Evolutionary conservation across 2,888 invertebrate species (phyloP), one percentile per base, ranked within the genome.

Genomic region (Drosophila histrio): DNA sequence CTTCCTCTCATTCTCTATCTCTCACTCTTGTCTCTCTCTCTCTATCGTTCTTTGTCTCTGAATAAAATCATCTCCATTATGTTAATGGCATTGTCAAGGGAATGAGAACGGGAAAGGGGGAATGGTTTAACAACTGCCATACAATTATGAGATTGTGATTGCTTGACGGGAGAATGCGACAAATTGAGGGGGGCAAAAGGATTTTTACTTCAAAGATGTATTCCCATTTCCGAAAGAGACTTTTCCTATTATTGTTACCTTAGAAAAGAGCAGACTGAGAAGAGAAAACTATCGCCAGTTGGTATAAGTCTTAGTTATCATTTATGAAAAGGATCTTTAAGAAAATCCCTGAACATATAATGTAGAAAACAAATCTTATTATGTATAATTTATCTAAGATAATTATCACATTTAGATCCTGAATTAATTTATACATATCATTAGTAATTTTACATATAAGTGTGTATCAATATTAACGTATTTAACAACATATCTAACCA

Each of bases 41-140:
- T n/a, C 4, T n/a, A n/a, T n/a, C n/a, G n/a, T n/a, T 38, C 52
- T 21, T 39, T 15, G 21, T 41, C 15, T 28, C 11, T 22, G 43
- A 47, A 50, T 43, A 58, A 80, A 70, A 83, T 80, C 62, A 87
- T 87, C 65, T 64, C 52, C 71, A 79, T 77, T 72, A 77, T 15
- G 64, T 32, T 47, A 63, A 44, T 43, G 66, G 69, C 61, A 47
- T 38, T 58, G 47, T 32, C 41, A 26, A 39, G 38, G 26, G 24
- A 28, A 17, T n/a, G n/a, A 11, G 8, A 13, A 26, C 32, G 7
- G 30, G 13, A 44, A n/a, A 38, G 22, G 28, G 4, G 26, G 15
- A 46, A 30, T 34, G 24, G 26, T 24, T 49, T 19, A 11, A 21
- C 24, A 52, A 11, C 47, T 44, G 47, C 39, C 53, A 24, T 8